These are phyloP conservation scores for Caerostris extrusa DNA, from an alignment of 1,140 invertebrate species.

Conservation along the genomic window DNA sequence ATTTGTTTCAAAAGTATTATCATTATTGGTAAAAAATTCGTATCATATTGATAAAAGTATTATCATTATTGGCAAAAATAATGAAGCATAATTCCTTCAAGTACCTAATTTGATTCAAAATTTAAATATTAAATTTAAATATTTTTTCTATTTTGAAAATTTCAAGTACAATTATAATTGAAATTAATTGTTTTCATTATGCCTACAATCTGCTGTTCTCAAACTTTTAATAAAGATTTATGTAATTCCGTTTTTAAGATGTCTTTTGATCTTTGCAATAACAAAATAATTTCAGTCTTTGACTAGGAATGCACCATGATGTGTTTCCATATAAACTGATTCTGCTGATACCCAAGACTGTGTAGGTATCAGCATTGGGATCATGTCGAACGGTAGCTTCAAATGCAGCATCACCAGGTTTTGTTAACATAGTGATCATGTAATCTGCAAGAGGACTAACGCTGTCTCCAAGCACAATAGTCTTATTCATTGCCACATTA, in stretches of 20 bases:
- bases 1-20: no score
- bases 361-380: background rate
- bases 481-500: background rate
- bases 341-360: background rate
- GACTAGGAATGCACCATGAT: conserved; percentile 7
- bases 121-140: no score
- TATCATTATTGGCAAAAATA: no score
- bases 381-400: conserved; percentile 11
- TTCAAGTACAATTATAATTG: no score
- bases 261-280: background rate
- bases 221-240: background rate
- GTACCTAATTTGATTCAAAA: no score
- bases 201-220: no score
- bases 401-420: background rate
- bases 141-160: no score
- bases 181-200: no score
- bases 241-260: background rate
- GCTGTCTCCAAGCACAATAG: background rate
- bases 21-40: no score
- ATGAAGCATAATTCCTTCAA: no score
- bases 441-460: background rate
- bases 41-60: no score
- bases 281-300: background rate
- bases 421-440: background rate
- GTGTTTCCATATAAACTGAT: conserved; percentile 9